A percentile compares a stretch with the other conserved stretches of the same genome.
Conservation (phyloP, 2,797 vertebrate species). For the Platyrinchus mystaceus region DNA sequence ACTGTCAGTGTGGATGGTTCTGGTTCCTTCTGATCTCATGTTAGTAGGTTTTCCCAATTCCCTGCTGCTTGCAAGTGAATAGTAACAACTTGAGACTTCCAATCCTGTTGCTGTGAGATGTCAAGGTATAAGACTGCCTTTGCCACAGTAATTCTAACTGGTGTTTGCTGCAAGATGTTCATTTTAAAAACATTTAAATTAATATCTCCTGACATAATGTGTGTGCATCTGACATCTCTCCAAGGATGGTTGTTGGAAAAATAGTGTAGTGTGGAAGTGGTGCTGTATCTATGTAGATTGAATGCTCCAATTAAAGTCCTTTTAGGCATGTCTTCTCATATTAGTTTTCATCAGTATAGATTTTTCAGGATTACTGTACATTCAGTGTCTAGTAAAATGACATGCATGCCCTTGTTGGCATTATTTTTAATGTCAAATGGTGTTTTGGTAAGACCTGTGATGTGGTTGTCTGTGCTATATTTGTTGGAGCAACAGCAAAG, state of each 20-base stretch:
- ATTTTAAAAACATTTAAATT: conserved; percentile 52
- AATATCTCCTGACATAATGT: conserved; percentile 29
- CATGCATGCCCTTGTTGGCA: conserved; percentile 63
- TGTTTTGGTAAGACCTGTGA: conserved; percentile 28
- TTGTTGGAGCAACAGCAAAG: not conserved
- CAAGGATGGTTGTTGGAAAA: conserved; percentile 1
- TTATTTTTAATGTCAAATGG: conserved; percentile 49
- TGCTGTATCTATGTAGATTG: conserved; percentile 5
- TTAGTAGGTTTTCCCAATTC: not conserved
- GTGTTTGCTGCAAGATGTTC: conserved; percentile 49
- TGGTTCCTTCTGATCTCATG: conserved; percentile 54
- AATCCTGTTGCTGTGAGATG: not conserved
- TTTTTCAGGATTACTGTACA: conserved; percentile 5
- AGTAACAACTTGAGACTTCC: conserved; percentile 41
- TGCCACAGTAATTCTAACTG: conserved; percentile 10
- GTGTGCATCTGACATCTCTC: not conserved
- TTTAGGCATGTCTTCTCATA: conserved; percentile 20
- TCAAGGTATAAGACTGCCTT: conserved; percentile 16
- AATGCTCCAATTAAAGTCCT: not conserved
- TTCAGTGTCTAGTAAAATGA: conserved; percentile 1
- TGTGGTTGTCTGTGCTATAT: conserved; percentile 9
- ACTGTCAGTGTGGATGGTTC: conserved; percentile 6
- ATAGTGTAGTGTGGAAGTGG: not conserved
- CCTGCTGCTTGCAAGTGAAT: conserved; percentile 44
- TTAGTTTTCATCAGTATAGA: not conserved